Conservation (phyloP, 1,140 invertebrate species). For the Zaprionus vittiger region DNA sequence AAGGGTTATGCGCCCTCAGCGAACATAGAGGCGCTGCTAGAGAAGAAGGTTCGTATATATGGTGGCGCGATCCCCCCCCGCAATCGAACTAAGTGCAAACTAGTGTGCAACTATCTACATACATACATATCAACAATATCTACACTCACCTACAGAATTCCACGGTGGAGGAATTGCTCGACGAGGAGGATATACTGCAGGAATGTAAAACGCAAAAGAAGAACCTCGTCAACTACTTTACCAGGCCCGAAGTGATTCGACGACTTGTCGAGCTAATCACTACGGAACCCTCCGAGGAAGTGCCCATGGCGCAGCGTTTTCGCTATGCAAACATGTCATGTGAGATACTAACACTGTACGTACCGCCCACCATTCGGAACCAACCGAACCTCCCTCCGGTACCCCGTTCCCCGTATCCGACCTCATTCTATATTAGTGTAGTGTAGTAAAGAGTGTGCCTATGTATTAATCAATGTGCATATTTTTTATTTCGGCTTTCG, state of each 20-base stretch:
- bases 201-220: constrained; percentile 97
- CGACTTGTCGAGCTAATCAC: constrained; percentile 94
- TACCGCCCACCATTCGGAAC: constrained; percentile 7
- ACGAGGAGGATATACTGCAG: constrained; percentile 97
- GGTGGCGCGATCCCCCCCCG: constrained; percentile 8
- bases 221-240: constrained; percentile 94
- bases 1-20: constrained; percentile 89
- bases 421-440: background rate
- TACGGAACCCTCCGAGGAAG: constrained; percentile 91
- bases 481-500: constrained; percentile 8
- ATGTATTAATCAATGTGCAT: background rate
- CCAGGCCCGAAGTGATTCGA: constrained; percentile 92
- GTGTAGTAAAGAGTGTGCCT: background rate
- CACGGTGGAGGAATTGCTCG: constrained; percentile 94
- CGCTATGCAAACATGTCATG: constrained; percentile 97
- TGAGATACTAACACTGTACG: constrained; percentile 92
- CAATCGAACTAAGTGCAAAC: background rate
- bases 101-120: background rate
- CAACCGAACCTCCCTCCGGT: constrained; percentile 3
- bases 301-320: constrained; percentile 92
- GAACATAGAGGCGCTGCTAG: constrained; percentile 90
- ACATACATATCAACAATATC: constrained; percentile 1
- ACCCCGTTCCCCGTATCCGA: background rate
- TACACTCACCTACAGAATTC: constrained; percentile 89
- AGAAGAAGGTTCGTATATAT: constrained; percentile 88